Percentiles rank a stretch among this genome's conserved stretches.
These are phyloP conservation scores for Tortricodes alternella DNA, from an alignment of 2,888 invertebrate genomes.

Conservation along the genomic window DNA sequence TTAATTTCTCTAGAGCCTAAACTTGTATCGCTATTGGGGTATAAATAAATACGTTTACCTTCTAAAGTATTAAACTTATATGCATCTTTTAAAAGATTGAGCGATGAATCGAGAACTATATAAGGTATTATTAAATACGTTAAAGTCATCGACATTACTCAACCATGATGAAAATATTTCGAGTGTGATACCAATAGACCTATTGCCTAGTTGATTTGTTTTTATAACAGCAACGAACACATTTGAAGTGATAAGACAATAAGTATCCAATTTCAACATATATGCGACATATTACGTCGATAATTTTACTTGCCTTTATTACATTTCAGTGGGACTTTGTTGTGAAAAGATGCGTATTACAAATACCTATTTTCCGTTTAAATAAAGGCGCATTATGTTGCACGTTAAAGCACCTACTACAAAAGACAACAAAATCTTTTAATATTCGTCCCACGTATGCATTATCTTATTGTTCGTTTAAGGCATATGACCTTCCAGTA, in stretches of 20 bases:
- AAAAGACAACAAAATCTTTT: conserved; percentile 21
- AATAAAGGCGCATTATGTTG: too few species aligned
- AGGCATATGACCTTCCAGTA: conserved; percentile 27
- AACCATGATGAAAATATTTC: background rate
- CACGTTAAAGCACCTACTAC: conserved; percentile 11
- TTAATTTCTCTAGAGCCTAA: conserved; percentile 20
- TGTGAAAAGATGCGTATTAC: too few species aligned
- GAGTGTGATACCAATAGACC: background rate
- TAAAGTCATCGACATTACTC: background rate
- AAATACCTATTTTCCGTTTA: too few species aligned
- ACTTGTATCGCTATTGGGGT: background rate
- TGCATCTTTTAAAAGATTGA: background rate
- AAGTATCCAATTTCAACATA: background rate
- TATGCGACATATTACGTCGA: too few species aligned
- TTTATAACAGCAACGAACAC: background rate
- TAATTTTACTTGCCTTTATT: too few species aligned
- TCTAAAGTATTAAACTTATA: too few species aligned
- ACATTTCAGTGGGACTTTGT: too few species aligned
- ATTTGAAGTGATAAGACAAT: background rate
- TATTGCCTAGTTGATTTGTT: background rate
- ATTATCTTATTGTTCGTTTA: conserved; percentile 26
- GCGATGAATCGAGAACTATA: background rate
- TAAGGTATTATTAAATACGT: background rate
- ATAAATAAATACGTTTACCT: too few species aligned
- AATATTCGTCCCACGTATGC: conserved; percentile 24